Conservation (phyloP, 2,797 vertebrate species). For the Macrochelys suwanniensis region DNA sequence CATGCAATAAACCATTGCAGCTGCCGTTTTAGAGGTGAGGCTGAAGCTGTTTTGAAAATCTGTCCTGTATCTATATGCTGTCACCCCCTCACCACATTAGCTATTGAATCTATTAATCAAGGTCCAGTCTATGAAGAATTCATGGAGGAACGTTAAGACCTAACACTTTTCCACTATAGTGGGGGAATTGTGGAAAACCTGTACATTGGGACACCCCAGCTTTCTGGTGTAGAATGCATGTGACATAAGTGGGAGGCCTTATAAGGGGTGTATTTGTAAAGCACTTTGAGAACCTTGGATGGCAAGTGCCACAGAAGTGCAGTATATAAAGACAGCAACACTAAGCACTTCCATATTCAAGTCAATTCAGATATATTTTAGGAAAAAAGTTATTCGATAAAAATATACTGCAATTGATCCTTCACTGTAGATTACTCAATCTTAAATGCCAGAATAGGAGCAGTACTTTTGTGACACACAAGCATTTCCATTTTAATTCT, state of each 20-base stretch:
- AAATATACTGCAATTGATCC: constrained; percentile 10
- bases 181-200: neutral
- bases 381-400: neutral
- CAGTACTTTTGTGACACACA: neutral
- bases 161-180: neutral
- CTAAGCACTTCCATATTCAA: neutral
- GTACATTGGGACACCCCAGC: neutral
- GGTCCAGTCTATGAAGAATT: neutral
- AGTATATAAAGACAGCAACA: neutral
- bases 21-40: neutral
- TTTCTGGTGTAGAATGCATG: neutral
- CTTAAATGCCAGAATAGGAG: neutral
- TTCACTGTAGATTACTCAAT: neutral
- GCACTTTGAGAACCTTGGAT: neutral
- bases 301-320: neutral
- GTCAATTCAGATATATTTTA: neutral
- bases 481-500: neutral
- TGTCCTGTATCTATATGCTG: neutral
- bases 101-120: neutral
- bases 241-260: neutral
- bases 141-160: neutral
- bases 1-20: neutral
- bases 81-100: neutral
- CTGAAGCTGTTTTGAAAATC: neutral
- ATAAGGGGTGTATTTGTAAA: neutral